phyloP scores from a whole-genome alignment of 1,140 invertebrate genomes.

The Lucilia cuprina region DNA sequence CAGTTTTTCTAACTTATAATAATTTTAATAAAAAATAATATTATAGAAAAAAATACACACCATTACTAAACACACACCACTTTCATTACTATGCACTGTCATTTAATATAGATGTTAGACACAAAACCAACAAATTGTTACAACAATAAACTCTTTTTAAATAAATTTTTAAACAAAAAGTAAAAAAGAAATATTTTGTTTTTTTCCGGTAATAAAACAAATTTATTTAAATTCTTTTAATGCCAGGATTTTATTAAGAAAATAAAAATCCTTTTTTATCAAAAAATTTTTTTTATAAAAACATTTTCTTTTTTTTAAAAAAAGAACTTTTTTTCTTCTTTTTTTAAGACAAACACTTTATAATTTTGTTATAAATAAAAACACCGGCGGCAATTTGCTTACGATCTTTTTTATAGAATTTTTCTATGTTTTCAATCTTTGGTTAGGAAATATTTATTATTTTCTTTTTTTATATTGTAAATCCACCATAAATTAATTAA shows the following conservation, averaged over 20 bases:
- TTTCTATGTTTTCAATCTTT: conserved; percentile 14
- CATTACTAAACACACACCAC: conserved; percentile 63
- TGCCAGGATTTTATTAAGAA: background rate
- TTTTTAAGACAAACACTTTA: background rate
- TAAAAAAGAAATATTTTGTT: background rate
- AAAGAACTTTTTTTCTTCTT: conserved; percentile 7
- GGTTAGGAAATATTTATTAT: background rate
- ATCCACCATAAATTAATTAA: too few relatives aligned
- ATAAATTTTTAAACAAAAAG: background rate
- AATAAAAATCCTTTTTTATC: background rate
- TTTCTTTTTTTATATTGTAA: background rate
- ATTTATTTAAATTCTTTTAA: background rate
- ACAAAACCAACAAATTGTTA: conserved; percentile 6
- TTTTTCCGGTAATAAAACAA: background rate
- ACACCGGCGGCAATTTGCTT: conserved; percentile 1
- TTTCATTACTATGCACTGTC: conserved; percentile 63
- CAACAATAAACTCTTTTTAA: background rate
- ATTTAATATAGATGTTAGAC: conserved; percentile 48
- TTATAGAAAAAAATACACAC: conserved; percentile 47
- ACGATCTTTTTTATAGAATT: background rate
- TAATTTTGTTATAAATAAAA: background rate
- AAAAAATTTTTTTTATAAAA: background rate
- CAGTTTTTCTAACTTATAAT: background rate
- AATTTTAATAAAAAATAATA: background rate
- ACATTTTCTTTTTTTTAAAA: background rate